A percentile compares a stretch with the other conserved stretches of the same genome.
These are phyloP conservation scores for Drosophila multiciliata DNA, from an alignment of 2,888 invertebrate species.

Conservation along the genomic window DNA sequence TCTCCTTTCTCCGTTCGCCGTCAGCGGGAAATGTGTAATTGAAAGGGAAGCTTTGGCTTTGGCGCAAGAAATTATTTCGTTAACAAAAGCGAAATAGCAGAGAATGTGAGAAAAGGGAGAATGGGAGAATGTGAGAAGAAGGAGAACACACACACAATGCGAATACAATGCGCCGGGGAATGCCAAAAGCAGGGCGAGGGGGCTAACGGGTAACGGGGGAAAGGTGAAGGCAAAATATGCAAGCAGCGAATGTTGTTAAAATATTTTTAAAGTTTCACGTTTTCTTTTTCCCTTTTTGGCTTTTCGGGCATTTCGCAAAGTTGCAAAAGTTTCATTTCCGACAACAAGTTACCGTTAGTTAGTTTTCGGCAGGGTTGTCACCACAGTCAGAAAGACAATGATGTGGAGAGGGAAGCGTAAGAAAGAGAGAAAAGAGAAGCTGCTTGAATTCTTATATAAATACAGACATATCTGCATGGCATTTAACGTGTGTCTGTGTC, in stretches of 20 bases:
- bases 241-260: conserved; percentile 59
- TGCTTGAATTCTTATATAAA: conserved; percentile 38
- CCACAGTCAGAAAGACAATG: conserved; percentile 42
- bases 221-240: conserved; percentile 44
- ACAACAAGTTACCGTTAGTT: conserved; percentile 81
- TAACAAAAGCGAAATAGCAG: conserved; percentile 75
- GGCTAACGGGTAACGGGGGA: background rate
- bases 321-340: conserved; percentile 81
- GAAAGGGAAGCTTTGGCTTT: conserved; percentile 83
- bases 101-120: conserved; percentile 27
- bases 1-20: conserved; percentile 14
- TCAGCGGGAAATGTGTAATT: conserved; percentile 80
- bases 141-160: conserved; percentile 51
- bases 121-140: conserved; percentile 27
- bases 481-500: conserved; percentile 67
- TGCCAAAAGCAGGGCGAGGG: conserved; percentile 6
- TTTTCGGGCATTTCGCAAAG: conserved; percentile 51
- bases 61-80: conserved; percentile 80
- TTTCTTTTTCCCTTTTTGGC: conserved; percentile 29
- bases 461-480: conserved; percentile 59
- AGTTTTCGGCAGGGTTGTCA: conserved; percentile 73
- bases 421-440: conserved; percentile 10
- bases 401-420: background rate
- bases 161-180: conserved; percentile 44
- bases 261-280: conserved; percentile 71